Percentiles rank a stretch among this genome's conserved stretches.
Conservation (phyloP, 1,140 invertebrate species). For the Frieseomelitta varia region DNA sequence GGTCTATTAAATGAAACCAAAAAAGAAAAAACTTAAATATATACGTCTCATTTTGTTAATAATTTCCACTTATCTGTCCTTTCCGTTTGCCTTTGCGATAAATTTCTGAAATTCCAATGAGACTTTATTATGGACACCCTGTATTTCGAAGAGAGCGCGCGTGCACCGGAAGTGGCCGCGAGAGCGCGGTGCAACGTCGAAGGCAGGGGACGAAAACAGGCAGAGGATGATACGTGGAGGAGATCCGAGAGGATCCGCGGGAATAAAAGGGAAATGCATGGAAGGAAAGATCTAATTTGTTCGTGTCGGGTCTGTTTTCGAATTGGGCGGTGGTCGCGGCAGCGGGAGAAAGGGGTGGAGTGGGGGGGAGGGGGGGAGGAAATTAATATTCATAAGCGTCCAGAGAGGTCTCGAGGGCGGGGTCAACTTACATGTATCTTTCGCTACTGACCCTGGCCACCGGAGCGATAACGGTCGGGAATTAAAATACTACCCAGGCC, state of each 20-base stretch:
- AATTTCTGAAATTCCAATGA: no score
- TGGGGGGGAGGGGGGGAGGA: slow-evolving; percentile 57
- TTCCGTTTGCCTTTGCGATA: no score
- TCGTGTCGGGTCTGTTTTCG: slow-evolving; percentile 80
- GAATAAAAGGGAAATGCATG: slow-evolving; percentile 82
- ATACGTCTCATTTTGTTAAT: no score
- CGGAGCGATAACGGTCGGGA: slow-evolving; percentile 79
- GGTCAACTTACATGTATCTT: slow-evolving; percentile 83
- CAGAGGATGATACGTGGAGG: slow-evolving; percentile 24
- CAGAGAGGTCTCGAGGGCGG: slow-evolving; percentile 81
- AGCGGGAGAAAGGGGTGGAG: not conserved
- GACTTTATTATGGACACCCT: no score
- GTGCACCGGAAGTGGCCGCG: not conserved
- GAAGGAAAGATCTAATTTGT: slow-evolving; percentile 83
- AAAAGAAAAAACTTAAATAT: no score
- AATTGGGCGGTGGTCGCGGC: slow-evolving; percentile 56
- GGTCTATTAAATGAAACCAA: no score
- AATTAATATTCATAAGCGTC: slow-evolving; percentile 83
- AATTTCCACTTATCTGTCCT: no score
- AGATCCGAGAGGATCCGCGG: slow-evolving; percentile 55
- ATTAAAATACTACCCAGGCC: slow-evolving; percentile 80
- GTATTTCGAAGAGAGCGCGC: not conserved
- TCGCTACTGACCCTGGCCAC: slow-evolving; percentile 80
- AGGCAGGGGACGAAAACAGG: no score
- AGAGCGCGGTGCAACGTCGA: not conserved